Evolutionary conservation across 2,888 invertebrate species (phyloP), one percentile per base, ranked within the genome.

Genomic region (Caenorhabditis japonica): DNA sequence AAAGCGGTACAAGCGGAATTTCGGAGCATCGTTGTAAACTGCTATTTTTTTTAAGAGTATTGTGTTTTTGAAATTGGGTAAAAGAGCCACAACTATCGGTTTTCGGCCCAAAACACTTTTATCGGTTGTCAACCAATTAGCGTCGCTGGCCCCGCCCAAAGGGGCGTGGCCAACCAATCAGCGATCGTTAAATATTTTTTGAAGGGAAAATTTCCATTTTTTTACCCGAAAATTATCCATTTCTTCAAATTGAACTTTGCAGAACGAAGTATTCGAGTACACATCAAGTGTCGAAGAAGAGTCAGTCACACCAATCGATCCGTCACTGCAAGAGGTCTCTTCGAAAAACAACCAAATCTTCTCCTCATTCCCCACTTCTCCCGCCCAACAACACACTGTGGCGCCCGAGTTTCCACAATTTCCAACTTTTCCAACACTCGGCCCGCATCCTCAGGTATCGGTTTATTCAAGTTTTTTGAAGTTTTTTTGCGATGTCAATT

Each of bases 291-390:
- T 64, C 12, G 79, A 79, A 41, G 77, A 77, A 43, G 77, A 77
- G 60, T 43, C 70, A 2, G 51, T 43, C 15, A 68, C 76, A 0
- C 34, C 44, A 7, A 70, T 39, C 8, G 59, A 64, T 39, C 68
- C 62, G 8, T 39, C 36, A 13, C 58, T 69, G 25, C 60, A 55
- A 27, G 34, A 55, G n/a, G 62, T 58, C 17, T 49, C 55, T 2
- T 52, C 59, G 38, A 73, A 58, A 27, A 72, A 64, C 33, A 49
- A 58, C 10, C 73, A 68, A 27, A 39, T 73, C 92, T 96, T 23
- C 94, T 94, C 82, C 95, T 95, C 88, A 90, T 96, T 17, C 94
- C 94, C 86, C 94, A 94, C 87, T 2, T 39, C 81, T 1, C n/a
- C 34, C 3, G 43, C 55, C 1, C 23, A 30, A n/a, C 72, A 59